Evolutionary conservation across 2,113 vertebrate species (phyloP).

Genomic region (Alethe castanea): DNA sequence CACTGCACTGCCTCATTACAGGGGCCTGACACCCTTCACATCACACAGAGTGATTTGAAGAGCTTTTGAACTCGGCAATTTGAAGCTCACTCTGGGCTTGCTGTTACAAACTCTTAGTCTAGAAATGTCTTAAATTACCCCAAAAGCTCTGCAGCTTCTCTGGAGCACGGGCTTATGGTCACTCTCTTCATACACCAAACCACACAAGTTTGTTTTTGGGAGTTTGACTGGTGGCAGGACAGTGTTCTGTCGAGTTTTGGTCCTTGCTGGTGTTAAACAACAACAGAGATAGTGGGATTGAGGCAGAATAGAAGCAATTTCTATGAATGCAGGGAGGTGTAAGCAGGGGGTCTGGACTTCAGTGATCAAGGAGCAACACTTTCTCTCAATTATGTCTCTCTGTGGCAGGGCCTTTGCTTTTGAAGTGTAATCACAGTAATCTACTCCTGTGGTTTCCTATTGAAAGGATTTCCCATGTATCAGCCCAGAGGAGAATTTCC

Average conservation of each 20-base stretch:
- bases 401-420: conserved; percentile 74
- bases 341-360: conserved; percentile 67
- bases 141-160: not conserved
- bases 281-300: not conserved
- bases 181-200: accelerated
- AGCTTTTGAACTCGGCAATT: not conserved
- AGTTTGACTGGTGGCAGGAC: not conserved
- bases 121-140: not conserved
- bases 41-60: not conserved
- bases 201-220: not conserved
- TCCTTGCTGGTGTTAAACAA: not conserved
- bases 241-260: not conserved
- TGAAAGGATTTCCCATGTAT: conserved; percentile 76
- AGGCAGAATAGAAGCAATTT: conserved; percentile 51
- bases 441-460: conserved; percentile 77
- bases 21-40: not conserved
- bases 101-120: not conserved
- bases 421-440: conserved; percentile 80
- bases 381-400: conserved; percentile 74
- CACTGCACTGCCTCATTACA: not conserved
- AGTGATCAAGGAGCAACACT: conserved; percentile 69
- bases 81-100: not conserved
- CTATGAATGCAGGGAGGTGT: conserved; percentile 61
- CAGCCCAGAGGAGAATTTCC: conserved; percentile 66
- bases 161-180: accelerated